Conservation (phyloP, 2,797 vertebrate genomes). For the Poeciliopsis turneri region DNA sequence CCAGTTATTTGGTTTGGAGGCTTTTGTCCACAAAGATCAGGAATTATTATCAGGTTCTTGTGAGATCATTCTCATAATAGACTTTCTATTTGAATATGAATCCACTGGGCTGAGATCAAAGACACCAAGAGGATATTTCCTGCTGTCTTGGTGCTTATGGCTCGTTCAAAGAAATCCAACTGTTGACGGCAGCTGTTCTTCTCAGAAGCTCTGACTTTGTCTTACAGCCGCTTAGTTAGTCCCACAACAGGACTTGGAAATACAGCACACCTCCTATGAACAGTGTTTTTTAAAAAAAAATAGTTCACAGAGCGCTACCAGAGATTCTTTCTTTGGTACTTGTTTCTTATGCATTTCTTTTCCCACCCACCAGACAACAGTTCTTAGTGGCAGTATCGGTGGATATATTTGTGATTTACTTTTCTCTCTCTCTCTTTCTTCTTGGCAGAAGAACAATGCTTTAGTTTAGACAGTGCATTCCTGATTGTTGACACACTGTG, state of each 20-base stretch:
- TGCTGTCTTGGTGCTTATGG: constrained; percentile 67
- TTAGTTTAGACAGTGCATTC: constrained; percentile 74
- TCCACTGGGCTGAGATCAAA: constrained; percentile 70
- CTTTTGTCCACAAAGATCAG: constrained; percentile 65
- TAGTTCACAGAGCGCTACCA: constrained; percentile 57
- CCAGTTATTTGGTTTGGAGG: constrained; percentile 33
- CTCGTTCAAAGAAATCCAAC: constrained; percentile 70
- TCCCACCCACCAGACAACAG: constrained; percentile 47
- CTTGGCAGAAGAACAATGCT: constrained; percentile 77
- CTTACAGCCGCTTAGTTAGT: constrained; percentile 55
- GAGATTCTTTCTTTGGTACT: constrained; percentile 45
- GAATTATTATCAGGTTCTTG: constrained; percentile 54
- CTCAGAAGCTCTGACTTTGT: constrained; percentile 71
- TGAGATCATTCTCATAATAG: constrained; percentile 65
- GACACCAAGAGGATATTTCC: constrained; percentile 70
- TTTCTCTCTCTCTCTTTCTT: constrained; percentile 43
- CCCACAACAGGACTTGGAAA: constrained; percentile 48
- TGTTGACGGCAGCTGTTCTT: constrained; percentile 77
- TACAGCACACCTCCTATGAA: constrained; percentile 41
- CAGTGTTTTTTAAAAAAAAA: constrained; percentile 16
- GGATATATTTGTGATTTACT: constrained; percentile 60
- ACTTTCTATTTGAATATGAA: constrained; percentile 55
- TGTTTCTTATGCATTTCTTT: constrained; percentile 56
- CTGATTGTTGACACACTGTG: constrained; percentile 70
- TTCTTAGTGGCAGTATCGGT: constrained; percentile 55